Percentiles rank a stretch among this genome's conserved stretches.
Evolutionary conservation across 1,140 invertebrate species (phyloP).

Genomic region (Andricus grossulariae): DNA sequence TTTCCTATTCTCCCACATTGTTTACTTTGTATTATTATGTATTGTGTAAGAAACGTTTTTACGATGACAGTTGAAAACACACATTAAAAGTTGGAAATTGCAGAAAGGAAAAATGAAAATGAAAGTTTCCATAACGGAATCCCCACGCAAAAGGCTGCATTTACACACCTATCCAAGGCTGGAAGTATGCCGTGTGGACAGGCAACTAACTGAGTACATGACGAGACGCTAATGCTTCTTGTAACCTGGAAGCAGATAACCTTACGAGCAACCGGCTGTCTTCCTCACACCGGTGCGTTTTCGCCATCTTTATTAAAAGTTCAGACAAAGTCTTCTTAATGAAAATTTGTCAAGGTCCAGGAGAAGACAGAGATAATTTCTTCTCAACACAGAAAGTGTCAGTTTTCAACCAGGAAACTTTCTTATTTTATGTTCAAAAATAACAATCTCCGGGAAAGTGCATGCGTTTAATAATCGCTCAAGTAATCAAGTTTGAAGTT

Average conservation of each 20-base stretch:
- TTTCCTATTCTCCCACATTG: background rate
- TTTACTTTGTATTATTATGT: background rate
- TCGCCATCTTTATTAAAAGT: constrained; percentile 8
- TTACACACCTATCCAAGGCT: background rate
- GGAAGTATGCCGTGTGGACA: constrained; percentile 33
- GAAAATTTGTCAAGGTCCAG: background rate
- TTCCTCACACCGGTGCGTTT: background rate
- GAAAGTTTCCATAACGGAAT: constrained; percentile 30
- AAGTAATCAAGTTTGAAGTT: background rate
- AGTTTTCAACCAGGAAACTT: background rate
- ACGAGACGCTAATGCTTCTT: constrained; percentile 43
- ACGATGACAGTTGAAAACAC: constrained; percentile 25
- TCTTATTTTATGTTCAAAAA: background rate
- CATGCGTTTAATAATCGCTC: background rate
- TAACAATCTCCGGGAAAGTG: background rate
- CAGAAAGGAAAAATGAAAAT: constrained; percentile 26
- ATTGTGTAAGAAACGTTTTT: constrained; percentile 1
- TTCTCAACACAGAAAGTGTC: background rate
- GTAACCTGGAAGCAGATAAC: constrained; percentile 45
- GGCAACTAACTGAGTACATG: constrained; percentile 36
- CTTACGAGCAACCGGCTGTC: constrained; percentile 20
- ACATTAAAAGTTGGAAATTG: constrained; percentile 2
- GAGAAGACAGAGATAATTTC: background rate
- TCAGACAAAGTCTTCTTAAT: background rate
- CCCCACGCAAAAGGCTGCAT: constrained; percentile 5